Base-by-base conservation (phyloP, 2,888 invertebrate genomes). In the Oxystoma pomonae region DNA sequence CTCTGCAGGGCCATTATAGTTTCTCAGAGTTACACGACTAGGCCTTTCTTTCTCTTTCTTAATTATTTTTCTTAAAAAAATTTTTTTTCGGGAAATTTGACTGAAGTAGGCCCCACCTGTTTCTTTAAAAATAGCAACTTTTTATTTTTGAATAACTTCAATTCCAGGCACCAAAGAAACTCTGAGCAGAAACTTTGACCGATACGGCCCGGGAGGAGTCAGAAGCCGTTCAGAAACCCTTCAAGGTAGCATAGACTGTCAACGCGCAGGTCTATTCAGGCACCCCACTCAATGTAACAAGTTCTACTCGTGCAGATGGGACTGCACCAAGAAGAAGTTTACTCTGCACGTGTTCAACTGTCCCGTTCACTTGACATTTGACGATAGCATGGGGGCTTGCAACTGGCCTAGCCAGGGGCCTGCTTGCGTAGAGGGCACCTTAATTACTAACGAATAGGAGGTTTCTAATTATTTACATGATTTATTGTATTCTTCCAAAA, bases 331-430 rank as follows among this genome's bases (percentile, higher is more conserved):
- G 74, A 86, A 90, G 70, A 84, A 86, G 70, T 92, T 87, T 76
- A 90, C 90, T 1, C 82, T 92, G 5, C 89, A 90, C 73, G 84
- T 89, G 1, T 90, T 91, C 78, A 89, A 90, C 74, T 92, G 91
- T 73, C 91, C 91, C 0, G 85, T 92, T 16, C 90, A 90, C 75
- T 81, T 92, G 58, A 90, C 90, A 57, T 92, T 91, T 73, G 91
- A 92, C 76, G 84, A 86, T 18, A 85, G 81, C 62, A 82, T 90
- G 71, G 87, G 89, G n/a, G 92, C 91, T 57, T 92, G 92, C 73
- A 91, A 91, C 77, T 91, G 90, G 90, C 91, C 91, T 1, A 90
- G 89, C 73, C 88, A 90, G 74, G 91, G 91, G 21, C 91, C 91
- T 0, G 87, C 89, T 59, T 91, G 91, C 76, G 85, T 88, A 69